Evolutionary conservation across 2,797 vertebrate species (phyloP), one percentile per base, ranked within the genome.

Genomic region (Rhinella marina): DNA sequence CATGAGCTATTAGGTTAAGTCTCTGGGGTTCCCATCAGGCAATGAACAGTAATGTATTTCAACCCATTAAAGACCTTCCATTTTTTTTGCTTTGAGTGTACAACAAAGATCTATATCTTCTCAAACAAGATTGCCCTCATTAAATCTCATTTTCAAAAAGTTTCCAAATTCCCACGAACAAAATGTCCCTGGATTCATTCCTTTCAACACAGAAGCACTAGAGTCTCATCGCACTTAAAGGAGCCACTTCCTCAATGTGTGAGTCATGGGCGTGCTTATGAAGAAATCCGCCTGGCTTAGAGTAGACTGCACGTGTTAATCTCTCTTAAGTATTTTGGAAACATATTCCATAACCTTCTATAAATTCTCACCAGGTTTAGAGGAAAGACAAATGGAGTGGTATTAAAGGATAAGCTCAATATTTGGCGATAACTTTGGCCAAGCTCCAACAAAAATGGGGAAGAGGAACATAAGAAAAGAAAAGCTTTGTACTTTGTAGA

Each of bases 401-500:
- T 21, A 86, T 86, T 66, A 77, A 66, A 32, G 73, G 59, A 79
- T 86, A 78, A 86, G 23, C 3, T 5, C 62, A 7, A 7, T 68
- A 82, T 54, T 82, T 70, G 4, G 50, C 41, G n/a, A 54, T 56
- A 70, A 29, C 16, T 21, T 13, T 6, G 62, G 41, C 29, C 13
- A 16, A 25, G 14, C 1, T 3, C 81, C 81, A 82, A 82, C n/a
- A 68, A 64, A 7, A 23, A 66, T 27, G 23, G n/a, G 10, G 19
- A 21, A 9, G 29, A 41, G 70, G 16, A 72, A 72, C 3, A 13
- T 32, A 66, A 27, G 6, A 48, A 73, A 13, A 19, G 41, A 41
- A 41, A 41, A 41, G 41, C 41, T 41, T 41, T 6, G 3, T 5
- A 41, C 3, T 68, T 27, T 68, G 32, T 11, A 73, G 19, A 23